Evolutionary conservation across 2,113 vertebrate genomes (phyloP).

Genomic region (Anser brachyrhynchus): DNA sequence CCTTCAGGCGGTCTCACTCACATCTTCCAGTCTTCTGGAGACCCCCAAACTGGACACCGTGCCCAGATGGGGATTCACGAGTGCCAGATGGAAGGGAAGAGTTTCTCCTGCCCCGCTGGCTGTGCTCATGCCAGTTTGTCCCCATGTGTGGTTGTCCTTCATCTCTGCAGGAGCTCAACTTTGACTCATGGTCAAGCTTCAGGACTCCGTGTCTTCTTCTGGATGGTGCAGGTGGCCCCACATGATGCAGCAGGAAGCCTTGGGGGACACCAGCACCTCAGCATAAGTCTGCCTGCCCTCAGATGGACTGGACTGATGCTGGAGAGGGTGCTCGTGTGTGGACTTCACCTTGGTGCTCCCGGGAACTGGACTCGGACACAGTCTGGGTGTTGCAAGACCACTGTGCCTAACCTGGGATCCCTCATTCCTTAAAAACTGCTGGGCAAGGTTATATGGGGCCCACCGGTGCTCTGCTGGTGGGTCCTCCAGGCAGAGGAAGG

Average conservation of each 20-base stretch:
- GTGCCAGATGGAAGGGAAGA: not conserved
- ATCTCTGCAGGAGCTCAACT: not conserved
- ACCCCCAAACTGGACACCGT: not conserved
- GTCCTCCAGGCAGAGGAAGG: not conserved
- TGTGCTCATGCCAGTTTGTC: not conserved
- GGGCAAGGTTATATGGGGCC: not conserved
- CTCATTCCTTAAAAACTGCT: not conserved
- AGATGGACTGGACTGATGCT: fast-evolving
- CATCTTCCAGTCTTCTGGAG: not conserved
- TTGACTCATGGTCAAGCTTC: not conserved
- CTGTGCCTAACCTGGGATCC: not conserved
- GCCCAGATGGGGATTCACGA: not conserved
- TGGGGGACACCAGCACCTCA: not conserved
- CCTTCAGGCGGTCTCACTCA: too few relatives aligned
- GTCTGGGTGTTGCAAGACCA: not conserved
- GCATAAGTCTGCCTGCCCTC: not conserved
- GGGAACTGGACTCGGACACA: not conserved
- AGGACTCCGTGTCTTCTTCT: not conserved
- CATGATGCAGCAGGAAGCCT: not conserved
- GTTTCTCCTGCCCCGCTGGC: not conserved
- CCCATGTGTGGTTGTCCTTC: not conserved
- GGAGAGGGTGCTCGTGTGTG: not conserved
- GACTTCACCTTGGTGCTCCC: not conserved
- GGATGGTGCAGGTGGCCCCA: not conserved
- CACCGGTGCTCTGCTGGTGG: not conserved